Base-by-base conservation (phyloP, 2,113 vertebrate genomes). In the Varanus salvator region DNA sequence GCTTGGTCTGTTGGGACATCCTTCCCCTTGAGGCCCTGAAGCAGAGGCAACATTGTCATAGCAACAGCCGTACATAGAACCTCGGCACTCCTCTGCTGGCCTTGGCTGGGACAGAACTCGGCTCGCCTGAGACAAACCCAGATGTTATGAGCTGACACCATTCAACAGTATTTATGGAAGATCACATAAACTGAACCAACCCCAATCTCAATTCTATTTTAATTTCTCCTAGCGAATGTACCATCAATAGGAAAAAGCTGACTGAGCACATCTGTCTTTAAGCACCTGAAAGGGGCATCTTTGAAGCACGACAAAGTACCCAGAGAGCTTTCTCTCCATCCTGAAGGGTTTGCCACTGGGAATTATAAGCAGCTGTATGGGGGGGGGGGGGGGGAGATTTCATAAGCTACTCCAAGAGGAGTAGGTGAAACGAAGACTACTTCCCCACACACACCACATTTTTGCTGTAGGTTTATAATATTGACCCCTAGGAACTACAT, bases 61-160 rank as follows among this genome's bases (percentile, higher is more conserved):
- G 82, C 99, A 99, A 95, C 99, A 99, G 83, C 99, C 99, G 0
- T 97, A 99, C 68, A 84, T 19, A 84, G 98, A 98, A 84, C 81
- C 66, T 0, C 97, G 96, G 88, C 99, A 99, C 90, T 97, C 95
- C 0, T 92, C 92, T 0, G 95, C 95, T 21, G 97, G 97, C 5
- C 96, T 95, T 91, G 95, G 96, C 94, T 90, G 97, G 81, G 97
- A 94, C 91, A 94, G 87, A 52, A 90, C 91, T 92, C 89, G 93
- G 92, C 89, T 95, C 27, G 76, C 93, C 96, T 96, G 92, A 27
- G 84, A 91, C 69, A 96, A 94, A 95, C 80, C 89, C 89, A 90
- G 68, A 89, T n/a, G 87, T 93, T 93, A 93, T 3, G 75, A 54
- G 76, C 74, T 3, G 34, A 52, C 23, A 25, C 0, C 34, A 7